These are phyloP conservation scores for Apamea epomidion DNA, from an alignment of 2,888 invertebrate genomes.

Conservation along the genomic window DNA sequence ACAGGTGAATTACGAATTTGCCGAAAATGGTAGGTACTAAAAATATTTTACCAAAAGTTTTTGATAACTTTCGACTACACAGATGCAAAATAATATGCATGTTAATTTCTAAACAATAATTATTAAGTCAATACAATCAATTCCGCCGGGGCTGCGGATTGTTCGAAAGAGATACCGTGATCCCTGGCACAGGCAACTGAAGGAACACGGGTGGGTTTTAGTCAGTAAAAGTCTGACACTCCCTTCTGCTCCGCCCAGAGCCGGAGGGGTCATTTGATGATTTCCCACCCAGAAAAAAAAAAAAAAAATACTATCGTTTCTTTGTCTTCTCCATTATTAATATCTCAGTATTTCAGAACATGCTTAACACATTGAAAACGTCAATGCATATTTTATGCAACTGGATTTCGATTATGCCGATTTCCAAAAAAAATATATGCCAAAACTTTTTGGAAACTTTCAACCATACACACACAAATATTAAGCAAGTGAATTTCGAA, in stretches of 20 bases:
- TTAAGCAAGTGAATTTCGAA: neutral
- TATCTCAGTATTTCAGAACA: neutral
- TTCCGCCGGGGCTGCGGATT: too few relatives aligned
- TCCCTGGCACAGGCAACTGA: too few relatives aligned
- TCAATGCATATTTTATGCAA: neutral
- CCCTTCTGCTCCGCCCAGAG: too few relatives aligned
- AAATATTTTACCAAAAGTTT: neutral
- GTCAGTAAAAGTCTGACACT: too few relatives aligned
- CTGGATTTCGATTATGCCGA: neutral
- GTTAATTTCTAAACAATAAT: neutral
- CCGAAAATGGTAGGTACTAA: too few relatives aligned
- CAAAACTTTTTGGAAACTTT: neutral
- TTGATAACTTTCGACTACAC: neutral
- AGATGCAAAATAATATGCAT: neutral
- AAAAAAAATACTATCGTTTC: neutral
- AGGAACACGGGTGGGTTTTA: too few relatives aligned
- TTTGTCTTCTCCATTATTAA: neutral
- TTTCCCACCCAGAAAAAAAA: too few relatives aligned
- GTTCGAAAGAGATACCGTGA: too few relatives aligned
- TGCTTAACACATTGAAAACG: neutral
- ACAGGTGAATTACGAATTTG: neutral
- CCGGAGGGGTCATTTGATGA: too few relatives aligned
- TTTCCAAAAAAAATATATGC: neutral
- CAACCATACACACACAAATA: too few relatives aligned
- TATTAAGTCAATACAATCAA: neutral